Evolutionary conservation across 2,797 vertebrate genomes (phyloP).

Genomic region (Melanogrammus aeglefinus): DNA sequence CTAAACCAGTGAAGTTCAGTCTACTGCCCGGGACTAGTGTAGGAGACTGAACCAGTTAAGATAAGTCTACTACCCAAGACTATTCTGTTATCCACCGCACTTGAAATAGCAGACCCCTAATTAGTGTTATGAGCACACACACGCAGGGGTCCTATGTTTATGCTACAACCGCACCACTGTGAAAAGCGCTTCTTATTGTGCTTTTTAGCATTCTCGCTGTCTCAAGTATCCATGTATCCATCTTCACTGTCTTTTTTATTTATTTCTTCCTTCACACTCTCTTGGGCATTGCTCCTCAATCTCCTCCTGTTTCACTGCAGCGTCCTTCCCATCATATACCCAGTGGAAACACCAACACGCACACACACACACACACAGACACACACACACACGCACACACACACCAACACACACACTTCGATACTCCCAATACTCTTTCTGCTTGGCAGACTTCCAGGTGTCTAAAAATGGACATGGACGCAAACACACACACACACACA

Average conservation of each 20-base stretch:
- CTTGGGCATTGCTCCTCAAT: background rate
- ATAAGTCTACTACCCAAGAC: no score
- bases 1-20: no score
- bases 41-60: no score
- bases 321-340: background rate
- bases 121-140: background rate
- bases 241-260: no score
- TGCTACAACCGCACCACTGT: background rate
- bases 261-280: no score
- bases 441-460: constrained; percentile 10
- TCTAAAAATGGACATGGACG: background rate
- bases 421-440: constrained; percentile 6
- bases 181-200: no score
- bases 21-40: no score
- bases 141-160: background rate
- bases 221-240: no score
- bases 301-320: background rate
- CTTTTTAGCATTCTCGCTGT: no score
- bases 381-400: background rate
- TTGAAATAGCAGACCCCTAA: background rate
- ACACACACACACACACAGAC: background rate
- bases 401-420: background rate
- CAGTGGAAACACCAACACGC: background rate
- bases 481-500: background rate
- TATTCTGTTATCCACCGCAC: background rate